These are phyloP conservation scores for Mellilla xanthometata DNA, from an alignment of 2,888 invertebrate genomes.

Conservation along the genomic window DNA sequence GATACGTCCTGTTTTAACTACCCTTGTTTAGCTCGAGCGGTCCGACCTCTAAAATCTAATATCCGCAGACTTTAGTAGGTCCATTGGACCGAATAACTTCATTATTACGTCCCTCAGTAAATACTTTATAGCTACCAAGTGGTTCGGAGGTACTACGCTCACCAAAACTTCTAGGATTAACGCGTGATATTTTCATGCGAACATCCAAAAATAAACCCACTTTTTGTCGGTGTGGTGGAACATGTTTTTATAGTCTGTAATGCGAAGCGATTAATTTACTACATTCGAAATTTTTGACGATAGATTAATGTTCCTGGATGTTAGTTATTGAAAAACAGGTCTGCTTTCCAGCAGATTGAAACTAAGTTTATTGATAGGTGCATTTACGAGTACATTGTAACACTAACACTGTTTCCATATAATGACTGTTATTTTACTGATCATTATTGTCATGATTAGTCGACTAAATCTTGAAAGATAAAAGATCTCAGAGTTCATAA, in stretches of 20 bases:
- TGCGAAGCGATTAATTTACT: slow-evolving; percentile 10
- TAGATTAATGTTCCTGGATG: slow-evolving; percentile 6
- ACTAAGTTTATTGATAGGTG: background rate
- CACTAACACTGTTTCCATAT: too few relatives aligned
- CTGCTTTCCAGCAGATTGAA: background rate
- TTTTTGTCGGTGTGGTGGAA: background rate
- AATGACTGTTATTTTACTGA: too few relatives aligned
- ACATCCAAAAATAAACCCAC: background rate
- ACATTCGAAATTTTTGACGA: slow-evolving; percentile 8
- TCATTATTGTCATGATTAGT: too few relatives aligned
- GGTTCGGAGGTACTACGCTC: slow-evolving; percentile 13
- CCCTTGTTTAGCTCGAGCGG: slow-evolving; percentile 15
- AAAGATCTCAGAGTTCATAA: background rate
- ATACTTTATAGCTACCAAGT: slow-evolving; percentile 21
- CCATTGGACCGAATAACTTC: slow-evolving; percentile 28
- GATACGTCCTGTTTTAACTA: background rate
- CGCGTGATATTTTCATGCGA: background rate
- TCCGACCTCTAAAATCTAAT: slow-evolving; percentile 23
- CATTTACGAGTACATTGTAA: too few relatives aligned
- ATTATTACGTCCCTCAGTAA: slow-evolving; percentile 18
- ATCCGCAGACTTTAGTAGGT: slow-evolving; percentile 21
- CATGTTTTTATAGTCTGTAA: slow-evolving; percentile 5
- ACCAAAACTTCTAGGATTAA: slow-evolving; percentile 8
- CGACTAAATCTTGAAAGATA: too few relatives aligned
- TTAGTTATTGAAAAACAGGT: slow-evolving; percentile 5